A percentile compares a stretch with the other conserved stretches of the same genome.
These are phyloP conservation scores for Rynchops niger DNA, from an alignment of 2,113 vertebrate genomes.

Conservation along the genomic window DNA sequence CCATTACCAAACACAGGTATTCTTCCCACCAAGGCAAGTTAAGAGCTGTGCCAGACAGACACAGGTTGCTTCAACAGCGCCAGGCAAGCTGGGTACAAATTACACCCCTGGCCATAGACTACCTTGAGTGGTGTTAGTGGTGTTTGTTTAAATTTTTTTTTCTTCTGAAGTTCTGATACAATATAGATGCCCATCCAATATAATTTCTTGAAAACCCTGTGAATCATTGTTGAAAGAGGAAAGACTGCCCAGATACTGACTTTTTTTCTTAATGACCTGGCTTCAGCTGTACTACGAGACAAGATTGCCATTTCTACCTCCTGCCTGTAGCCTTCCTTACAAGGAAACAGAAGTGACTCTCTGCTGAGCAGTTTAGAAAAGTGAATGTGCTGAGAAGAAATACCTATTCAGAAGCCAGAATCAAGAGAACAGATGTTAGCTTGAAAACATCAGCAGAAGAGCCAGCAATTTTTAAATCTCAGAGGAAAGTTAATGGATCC, in stretches of 20 bases:
- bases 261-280: neutral
- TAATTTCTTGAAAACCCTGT: neutral
- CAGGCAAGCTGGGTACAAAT: neutral
- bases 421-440: neutral
- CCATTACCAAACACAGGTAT: neutral
- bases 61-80: accelerated
- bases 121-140: neutral
- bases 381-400: neutral
- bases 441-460: neutral
- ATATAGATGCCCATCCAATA: neutral
- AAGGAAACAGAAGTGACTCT: neutral
- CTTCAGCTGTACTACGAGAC: neutral
- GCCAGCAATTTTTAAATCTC: neutral
- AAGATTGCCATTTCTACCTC: neutral
- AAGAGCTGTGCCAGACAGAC: neutral
- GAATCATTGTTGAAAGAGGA: neutral
- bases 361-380: neutral
- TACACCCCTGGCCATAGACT: neutral
- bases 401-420: neutral
- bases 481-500: neutral
- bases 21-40: neutral
- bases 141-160: neutral
- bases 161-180: neutral
- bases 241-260: neutral
- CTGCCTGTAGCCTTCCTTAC: neutral